Base-by-base conservation (phyloP, 2,797 vertebrate species). In the Threskiornis aethiopicus region DNA sequence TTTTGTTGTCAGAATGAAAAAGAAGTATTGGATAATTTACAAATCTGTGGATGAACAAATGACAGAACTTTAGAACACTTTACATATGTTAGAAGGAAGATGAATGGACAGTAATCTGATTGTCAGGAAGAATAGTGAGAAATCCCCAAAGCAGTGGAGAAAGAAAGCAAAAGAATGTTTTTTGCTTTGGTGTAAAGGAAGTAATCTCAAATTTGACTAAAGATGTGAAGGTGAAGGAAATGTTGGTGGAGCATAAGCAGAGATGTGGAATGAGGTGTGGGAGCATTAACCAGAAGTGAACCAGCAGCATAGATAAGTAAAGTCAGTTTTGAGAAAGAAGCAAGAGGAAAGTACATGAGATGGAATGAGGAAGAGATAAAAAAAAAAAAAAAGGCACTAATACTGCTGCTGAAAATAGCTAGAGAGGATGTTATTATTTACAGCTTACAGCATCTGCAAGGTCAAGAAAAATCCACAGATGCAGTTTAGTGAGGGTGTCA, bases 391-490 rank as follows among this genome's bases (percentile, higher is more conserved):
- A 70, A 31, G 11, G 3, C 21, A 58, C 6, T 58, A 77, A 76
- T 83, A 87, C 25, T 79, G 41, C 55, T 93, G 64, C 59, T 93
- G 26, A 69, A 95, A 94, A 95, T 96, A 94, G 35, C 61, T 66
- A 51, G 71, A 92, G 73, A 91, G 66, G 54, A 92, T 92, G 61
- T 88, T 95, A 44, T 87, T 85, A 94, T 91, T 93, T 87, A 69
- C 84, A 94, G 57, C 42, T 75, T 87, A 62, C 17, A 93, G 39
- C 35, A 94, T 92, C 66, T 92, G 62, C 72, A 95, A 95, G 94
- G 90, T 89, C 82, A 96, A 94, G 82, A 94, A 96, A 94, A 91
- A 80, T 80, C 39, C 59, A 66, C 84, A 93, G 84, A 95, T 87
- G 59, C 75, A 70, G 42, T 89, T 94, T 89, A 85, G 58, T 41